These are phyloP conservation scores for Dasyurus viverrinus DNA, from an alignment of 2,113 vertebrate species.

Conservation along the genomic window DNA sequence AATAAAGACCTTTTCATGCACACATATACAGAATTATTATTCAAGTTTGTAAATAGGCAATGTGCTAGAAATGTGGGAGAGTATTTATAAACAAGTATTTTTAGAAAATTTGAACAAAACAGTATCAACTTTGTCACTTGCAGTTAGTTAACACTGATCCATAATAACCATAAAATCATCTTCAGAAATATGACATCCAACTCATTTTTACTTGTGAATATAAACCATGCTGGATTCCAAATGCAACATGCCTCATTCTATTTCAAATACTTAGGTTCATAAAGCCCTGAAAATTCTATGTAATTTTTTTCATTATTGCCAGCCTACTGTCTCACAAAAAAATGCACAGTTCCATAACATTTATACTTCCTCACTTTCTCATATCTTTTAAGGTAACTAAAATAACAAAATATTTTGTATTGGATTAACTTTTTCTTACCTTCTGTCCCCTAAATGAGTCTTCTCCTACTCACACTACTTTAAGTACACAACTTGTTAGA, in stretches of 20 bases:
- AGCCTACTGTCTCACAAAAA: neutral
- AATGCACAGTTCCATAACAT: neutral
- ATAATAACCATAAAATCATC: neutral
- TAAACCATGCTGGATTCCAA: neutral
- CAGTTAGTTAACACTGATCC: neutral
- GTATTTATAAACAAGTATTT: conserved; percentile 39
- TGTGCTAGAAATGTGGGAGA: neutral
- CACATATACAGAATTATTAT: conserved; percentile 22
- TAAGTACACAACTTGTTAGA: neutral
- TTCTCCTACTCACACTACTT: neutral
- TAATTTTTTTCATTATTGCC: neutral
- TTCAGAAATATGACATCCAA: conserved; percentile 26
- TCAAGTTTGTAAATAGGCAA: conserved; percentile 28
- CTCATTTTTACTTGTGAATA: conserved; percentile 22
- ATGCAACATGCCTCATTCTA: neutral
- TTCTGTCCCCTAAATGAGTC: neutral
- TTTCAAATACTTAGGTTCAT: neutral
- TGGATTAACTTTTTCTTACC: conserved; percentile 3
- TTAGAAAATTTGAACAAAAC: conserved; percentile 29
- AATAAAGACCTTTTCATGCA: neutral
- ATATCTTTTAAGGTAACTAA: neutral
- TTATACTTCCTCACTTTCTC: neutral
- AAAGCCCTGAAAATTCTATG: neutral
- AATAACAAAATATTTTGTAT: conserved; percentile 30
- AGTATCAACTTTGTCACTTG: neutral